These are phyloP conservation scores for Drosophila melanogaster DNA, from an alignment of 1,140 invertebrate species.

Conservation along the genomic window DNA sequence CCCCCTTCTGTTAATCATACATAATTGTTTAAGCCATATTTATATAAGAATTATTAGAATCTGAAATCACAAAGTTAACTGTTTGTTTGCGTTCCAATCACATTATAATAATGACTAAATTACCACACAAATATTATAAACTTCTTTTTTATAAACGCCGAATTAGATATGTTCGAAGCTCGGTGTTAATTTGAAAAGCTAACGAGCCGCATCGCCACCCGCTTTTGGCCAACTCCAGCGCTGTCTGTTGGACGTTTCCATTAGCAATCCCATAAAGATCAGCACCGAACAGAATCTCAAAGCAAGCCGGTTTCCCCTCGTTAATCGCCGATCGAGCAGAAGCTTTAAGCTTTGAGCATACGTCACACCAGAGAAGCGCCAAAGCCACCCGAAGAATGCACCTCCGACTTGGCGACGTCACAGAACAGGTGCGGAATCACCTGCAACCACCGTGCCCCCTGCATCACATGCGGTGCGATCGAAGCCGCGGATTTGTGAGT, in stretches of 20 bases:
- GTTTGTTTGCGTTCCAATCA: slow-evolving; percentile 1
- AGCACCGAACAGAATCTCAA: slow-evolving; percentile 28
- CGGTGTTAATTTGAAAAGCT: slow-evolving; percentile 45
- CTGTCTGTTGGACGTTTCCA: slow-evolving; percentile 28
- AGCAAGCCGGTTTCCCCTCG: slow-evolving; percentile 43
- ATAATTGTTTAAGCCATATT: too few relatives aligned
- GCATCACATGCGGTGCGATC: neutral
- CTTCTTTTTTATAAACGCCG: slow-evolving; percentile 7
- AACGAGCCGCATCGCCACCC: slow-evolving; percentile 48
- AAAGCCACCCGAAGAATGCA: slow-evolving; percentile 30
- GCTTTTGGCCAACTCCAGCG: slow-evolving; percentile 8
- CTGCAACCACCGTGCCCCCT: neutral
- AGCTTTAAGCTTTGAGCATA: slow-evolving; percentile 39
- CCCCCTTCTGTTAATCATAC: too few relatives aligned
- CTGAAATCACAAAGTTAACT: neutral
- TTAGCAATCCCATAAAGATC: slow-evolving; percentile 57
- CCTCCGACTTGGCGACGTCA: slow-evolving; percentile 35
- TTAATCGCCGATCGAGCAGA: too few relatives aligned
- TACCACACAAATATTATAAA: slow-evolving; percentile 48
- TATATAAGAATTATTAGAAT: too few relatives aligned
- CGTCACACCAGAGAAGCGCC: slow-evolving; percentile 25
- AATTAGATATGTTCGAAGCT: slow-evolving; percentile 11
- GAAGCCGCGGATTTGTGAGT: slow-evolving; percentile 6
- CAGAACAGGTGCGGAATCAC: slow-evolving; percentile 25
- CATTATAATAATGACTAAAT: slow-evolving; percentile 57